Conservation (phyloP, 2,888 invertebrate species). For the Meganola albula region DNA sequence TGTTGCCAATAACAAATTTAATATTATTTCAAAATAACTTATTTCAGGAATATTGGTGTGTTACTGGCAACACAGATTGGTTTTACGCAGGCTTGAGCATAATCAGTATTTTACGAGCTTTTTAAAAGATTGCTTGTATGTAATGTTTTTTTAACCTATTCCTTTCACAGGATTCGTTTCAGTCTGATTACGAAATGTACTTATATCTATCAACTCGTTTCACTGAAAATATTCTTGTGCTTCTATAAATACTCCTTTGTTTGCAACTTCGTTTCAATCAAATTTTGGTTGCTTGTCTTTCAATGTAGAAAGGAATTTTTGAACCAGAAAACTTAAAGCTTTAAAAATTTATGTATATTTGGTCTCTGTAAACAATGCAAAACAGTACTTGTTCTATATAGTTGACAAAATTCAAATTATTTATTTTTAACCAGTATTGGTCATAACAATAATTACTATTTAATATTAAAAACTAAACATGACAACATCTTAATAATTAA, state of each 20-base stretch:
- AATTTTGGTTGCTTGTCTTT: not conserved
- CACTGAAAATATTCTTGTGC: not conserved
- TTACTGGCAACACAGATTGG: constrained; percentile 1
- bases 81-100: constrained; percentile 5
- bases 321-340: not conserved
- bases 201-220: no score
- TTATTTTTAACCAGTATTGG: no score
- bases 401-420: no score
- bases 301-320: not conserved
- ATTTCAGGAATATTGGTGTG: no score
- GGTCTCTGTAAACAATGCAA: not conserved
- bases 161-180: constrained; percentile 8
- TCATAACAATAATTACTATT: no score
- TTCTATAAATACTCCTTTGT: not conserved
- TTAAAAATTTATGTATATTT: not conserved
- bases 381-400: no score
- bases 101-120: constrained; percentile 25
- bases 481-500: no score
- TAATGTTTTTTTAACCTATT: constrained; percentile 24
- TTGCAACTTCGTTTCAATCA: not conserved
- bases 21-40: no score
- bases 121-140: constrained; percentile 25
- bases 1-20: no score
- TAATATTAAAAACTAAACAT: no score
- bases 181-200: constrained; percentile 19